phyloP scores from a whole-genome alignment of 2,113 vertebrate genomes.

The Nesoenas mayeri region DNA sequence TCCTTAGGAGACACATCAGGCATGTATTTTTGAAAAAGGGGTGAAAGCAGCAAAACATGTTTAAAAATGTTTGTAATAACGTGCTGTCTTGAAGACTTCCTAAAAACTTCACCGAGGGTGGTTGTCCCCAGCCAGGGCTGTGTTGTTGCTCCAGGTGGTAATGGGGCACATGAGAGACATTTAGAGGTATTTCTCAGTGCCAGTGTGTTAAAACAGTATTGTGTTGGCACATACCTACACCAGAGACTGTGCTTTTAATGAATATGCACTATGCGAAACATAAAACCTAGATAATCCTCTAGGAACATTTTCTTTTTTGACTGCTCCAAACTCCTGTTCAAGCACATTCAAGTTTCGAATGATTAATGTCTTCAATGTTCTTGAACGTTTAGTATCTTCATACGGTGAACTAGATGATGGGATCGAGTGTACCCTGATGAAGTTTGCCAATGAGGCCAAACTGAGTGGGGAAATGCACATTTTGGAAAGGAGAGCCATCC shows the following conservation, averaged over 20 bases:
- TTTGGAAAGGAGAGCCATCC: no score
- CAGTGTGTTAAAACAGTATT: neutral
- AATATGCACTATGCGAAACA: neutral
- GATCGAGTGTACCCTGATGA: no score
- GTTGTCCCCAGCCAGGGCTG: neutral
- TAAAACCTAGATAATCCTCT: neutral
- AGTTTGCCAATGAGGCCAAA: no score
- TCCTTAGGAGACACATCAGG: neutral
- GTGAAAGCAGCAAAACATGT: neutral
- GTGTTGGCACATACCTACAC: neutral
- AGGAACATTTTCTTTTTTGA: neutral
- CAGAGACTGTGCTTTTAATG: neutral
- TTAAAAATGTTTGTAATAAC: neutral
- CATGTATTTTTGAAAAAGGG: neutral
- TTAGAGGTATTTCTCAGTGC: neutral
- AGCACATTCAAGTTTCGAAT: neutral
- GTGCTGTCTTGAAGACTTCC: neutral
- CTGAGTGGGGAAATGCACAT: no score
- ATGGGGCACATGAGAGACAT: neutral
- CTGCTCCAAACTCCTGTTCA: neutral
- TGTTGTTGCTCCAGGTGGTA: rapidly evolving
- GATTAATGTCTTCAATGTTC: no score
- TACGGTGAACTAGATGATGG: no score
- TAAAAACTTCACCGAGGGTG: neutral
- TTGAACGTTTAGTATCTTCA: no score